Evolutionary conservation across 2,797 vertebrate genomes (phyloP).

Genomic region (Anguilla marmorata): DNA sequence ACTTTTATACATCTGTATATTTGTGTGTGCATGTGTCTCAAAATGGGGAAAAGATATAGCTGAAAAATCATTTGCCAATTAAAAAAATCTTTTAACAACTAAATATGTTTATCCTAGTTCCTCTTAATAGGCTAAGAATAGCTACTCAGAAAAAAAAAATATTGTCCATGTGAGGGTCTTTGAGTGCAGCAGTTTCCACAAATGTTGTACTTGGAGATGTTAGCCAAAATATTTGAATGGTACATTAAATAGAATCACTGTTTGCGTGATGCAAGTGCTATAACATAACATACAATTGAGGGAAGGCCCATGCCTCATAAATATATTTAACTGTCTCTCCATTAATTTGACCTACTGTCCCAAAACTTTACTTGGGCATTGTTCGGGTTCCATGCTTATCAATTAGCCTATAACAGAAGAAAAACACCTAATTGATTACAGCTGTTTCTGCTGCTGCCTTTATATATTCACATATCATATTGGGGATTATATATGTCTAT

Average conservation of each 20-base stretch:
- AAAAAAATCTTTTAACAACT: background rate
- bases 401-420: slow-evolving; percentile 40
- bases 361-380: slow-evolving; percentile 9
- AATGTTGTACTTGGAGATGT: slow-evolving; percentile 28
- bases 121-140: background rate
- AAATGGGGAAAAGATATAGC: background rate
- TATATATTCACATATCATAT: background rate
- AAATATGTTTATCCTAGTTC: background rate
- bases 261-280: slow-evolving; percentile 39
- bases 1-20: too few relatives aligned
- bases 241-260: slow-evolving; percentile 30
- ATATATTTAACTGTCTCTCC: slow-evolving; percentile 29
- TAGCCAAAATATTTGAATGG: slow-evolving; percentile 34
- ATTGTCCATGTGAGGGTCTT: background rate
- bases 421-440: slow-evolving; percentile 38
- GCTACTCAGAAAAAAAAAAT: background rate
- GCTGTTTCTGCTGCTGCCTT: slow-evolving; percentile 27
- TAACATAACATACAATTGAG: slow-evolving; percentile 30
- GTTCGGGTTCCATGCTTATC: slow-evolving; percentile 46
- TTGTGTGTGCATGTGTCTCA: background rate
- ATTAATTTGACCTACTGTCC: slow-evolving; percentile 36
- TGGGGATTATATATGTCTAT: slow-evolving; percentile 21
- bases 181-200: slow-evolving; percentile 9
- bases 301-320: slow-evolving; percentile 39
- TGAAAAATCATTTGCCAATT: background rate